A percentile compares a stretch with the other conserved stretches of the same genome.
Evolutionary conservation across 2,888 invertebrate genomes (phyloP).

Genomic region (Vannuccia rotundouncinata): DNA sequence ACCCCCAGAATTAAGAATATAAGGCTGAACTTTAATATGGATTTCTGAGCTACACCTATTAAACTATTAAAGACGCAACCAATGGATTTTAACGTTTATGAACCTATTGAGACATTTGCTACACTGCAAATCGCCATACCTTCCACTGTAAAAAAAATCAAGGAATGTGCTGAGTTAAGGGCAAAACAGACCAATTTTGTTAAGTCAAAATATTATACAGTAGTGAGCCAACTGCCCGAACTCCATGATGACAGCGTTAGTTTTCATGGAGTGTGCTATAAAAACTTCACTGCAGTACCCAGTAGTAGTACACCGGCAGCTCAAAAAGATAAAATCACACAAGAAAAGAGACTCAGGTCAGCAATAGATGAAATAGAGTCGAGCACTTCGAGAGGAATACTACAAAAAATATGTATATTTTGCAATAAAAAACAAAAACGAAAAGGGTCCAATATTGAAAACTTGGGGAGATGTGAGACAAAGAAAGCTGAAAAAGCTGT

Average conservation of each 20-base stretch:
- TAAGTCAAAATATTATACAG: too few species aligned
- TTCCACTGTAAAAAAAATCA: too few species aligned
- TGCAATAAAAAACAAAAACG: slow-evolving; percentile 5
- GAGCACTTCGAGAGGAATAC: not conserved
- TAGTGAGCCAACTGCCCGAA: not conserved
- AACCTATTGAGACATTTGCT: too few species aligned
- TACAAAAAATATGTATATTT: slow-evolving; percentile 17
- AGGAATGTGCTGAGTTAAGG: too few species aligned
- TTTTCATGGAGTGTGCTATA: not conserved
- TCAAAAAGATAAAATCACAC: not conserved
- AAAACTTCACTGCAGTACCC: not conserved
- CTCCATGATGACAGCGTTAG: not conserved
- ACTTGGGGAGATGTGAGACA: not conserved
- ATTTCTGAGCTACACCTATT: too few species aligned
- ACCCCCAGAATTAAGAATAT: too few species aligned
- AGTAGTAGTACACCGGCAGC: not conserved
- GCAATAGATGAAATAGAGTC: slow-evolving; percentile 3
- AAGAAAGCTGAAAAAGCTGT: slow-evolving; percentile 5
- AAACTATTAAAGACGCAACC: too few species aligned
- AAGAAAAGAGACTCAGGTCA: not conserved
- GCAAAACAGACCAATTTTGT: too few species aligned
- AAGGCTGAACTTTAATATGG: too few species aligned
- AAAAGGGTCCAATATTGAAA: not conserved
- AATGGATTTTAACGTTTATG: too few species aligned
- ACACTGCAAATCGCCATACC: too few species aligned